phyloP scores from a whole-genome alignment of 2,888 invertebrate genomes.

The Noctua janthina region DNA sequence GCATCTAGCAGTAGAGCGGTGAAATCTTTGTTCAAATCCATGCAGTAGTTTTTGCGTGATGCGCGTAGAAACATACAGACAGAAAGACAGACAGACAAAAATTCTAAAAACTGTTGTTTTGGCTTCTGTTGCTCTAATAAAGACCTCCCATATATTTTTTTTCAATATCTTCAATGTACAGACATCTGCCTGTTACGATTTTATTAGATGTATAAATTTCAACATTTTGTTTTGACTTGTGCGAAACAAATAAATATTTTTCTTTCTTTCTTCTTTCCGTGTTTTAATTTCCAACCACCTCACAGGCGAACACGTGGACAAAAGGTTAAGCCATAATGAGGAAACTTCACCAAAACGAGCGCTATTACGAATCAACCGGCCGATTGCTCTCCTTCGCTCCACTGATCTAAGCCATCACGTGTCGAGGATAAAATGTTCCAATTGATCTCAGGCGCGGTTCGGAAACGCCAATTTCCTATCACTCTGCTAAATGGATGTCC shows the following conservation, averaged over 20 bases:
- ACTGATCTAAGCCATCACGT: constrained; percentile 57
- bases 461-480: constrained; percentile 64
- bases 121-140: no score
- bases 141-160: no score
- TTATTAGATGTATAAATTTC: no score
- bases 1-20: no score
- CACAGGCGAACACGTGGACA: background rate
- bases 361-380: constrained; percentile 45
- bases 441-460: constrained; percentile 46
- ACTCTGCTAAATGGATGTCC: constrained; percentile 55
- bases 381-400: constrained; percentile 60
- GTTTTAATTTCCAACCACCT: background rate
- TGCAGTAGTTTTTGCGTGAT: no score
- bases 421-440: constrained; percentile 41
- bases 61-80: no score
- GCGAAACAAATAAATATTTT: background rate
- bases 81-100: no score
- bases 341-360: constrained; percentile 40
- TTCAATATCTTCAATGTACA: no score
- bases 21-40: no score
- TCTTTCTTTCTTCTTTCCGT: background rate
- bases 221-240: no score
- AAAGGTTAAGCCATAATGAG: constrained; percentile 5
- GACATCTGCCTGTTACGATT: no score
- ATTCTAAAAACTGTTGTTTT: no score